phyloP scores from a whole-genome alignment of 1,140 invertebrate genomes.

The Rhopalosiphum padi region DNA sequence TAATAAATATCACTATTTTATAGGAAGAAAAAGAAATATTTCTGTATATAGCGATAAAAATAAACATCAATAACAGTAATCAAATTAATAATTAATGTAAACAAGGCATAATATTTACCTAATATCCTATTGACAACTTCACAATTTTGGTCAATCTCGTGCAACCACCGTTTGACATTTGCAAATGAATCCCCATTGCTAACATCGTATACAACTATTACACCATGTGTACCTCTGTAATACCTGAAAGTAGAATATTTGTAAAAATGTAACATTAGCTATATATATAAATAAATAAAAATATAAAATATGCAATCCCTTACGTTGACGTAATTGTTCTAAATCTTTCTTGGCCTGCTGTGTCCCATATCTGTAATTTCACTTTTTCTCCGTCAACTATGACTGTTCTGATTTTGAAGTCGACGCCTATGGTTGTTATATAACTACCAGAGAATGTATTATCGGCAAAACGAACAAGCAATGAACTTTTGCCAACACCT shows the following conservation, averaged over 20 bases:
- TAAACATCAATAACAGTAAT: background rate
- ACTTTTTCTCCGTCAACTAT: constrained; percentile 93
- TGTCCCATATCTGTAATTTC: constrained; percentile 99
- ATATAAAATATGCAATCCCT: constrained; percentile 60
- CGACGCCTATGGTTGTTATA: constrained; percentile 99
- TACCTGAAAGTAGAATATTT: constrained; percentile 72
- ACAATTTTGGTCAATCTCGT: constrained; percentile 99
- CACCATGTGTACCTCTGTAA: constrained; percentile 98
- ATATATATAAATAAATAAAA: background rate
- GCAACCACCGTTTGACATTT: constrained; percentile 96
- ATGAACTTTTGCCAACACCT: constrained; percentile 98
- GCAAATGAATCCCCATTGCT: constrained; percentile 98
- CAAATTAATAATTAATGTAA: background rate
- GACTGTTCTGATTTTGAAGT: constrained; percentile 99
- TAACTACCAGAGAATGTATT: constrained; percentile 98
- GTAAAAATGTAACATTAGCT: constrained; percentile 19
- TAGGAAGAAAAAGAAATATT: background rate
- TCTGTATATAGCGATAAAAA: background rate
- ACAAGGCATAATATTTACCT: constrained; percentile 69
- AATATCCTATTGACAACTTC: constrained; percentile 99
- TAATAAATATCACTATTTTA: background rate
- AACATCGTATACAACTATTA: constrained; percentile 99
- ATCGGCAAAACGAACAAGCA: constrained; percentile 96
- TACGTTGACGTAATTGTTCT: constrained; percentile 94
- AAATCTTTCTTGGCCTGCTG: constrained; percentile 91